phyloP scores from a whole-genome alignment of 2,888 invertebrate species.

The Tetranychus piercei region DNA sequence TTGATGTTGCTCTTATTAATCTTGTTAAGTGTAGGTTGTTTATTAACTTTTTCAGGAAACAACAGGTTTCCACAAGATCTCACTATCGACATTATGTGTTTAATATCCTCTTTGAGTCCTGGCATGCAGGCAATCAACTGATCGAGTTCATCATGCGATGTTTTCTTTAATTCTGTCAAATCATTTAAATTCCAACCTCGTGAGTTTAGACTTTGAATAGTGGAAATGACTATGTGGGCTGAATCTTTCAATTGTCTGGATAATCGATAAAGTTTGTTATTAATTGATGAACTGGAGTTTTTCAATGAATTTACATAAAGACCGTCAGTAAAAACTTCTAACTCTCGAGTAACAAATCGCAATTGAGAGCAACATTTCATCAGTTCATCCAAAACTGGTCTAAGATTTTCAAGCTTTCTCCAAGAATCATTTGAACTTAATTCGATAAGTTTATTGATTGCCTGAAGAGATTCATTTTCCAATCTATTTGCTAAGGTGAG shows the following conservation, averaged over 20 bases:
- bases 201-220: neutral
- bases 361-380: neutral
- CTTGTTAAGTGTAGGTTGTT: constrained; percentile 13
- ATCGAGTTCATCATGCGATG: constrained; percentile 51
- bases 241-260: neutral
- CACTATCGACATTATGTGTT: constrained; percentile 72
- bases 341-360: neutral
- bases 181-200: neutral
- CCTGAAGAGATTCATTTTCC: neutral
- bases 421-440: neutral
- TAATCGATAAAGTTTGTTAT: neutral
- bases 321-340: neutral
- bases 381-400: neutral
- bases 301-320: neutral
- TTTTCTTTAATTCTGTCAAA: neutral
- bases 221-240: neutral
- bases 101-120: constrained; percentile 68
- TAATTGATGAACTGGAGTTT: neutral
- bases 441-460: neutral
- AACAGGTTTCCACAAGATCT: constrained; percentile 39
- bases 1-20: neutral
- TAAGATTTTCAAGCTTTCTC: neutral
- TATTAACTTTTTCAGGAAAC: constrained; percentile 22
- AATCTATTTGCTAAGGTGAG: neutral
- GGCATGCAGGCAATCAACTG: constrained; percentile 69